These are phyloP conservation scores for Aphis craccivora DNA, from an alignment of 1,140 invertebrate genomes.

Conservation along the genomic window DNA sequence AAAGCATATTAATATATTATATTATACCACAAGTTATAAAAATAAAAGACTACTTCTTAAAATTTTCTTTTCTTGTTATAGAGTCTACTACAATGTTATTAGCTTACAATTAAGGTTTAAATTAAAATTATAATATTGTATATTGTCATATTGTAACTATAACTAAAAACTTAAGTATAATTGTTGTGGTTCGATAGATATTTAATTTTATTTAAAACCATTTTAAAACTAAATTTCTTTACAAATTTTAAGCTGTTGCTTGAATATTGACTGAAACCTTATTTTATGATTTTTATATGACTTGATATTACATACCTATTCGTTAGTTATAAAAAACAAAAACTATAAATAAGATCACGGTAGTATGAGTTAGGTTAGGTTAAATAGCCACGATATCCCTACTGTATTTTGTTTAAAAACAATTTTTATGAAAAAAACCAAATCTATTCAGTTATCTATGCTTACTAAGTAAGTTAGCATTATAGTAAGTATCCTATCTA, in stretches of 20 bases:
- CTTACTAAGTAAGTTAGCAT: not conserved
- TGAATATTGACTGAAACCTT: not conserved
- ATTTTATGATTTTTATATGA: not conserved
- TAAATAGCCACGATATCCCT: not conserved
- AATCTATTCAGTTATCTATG: not conserved
- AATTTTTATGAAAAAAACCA: not conserved
- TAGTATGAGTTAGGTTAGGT: not conserved
- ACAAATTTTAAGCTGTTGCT: not conserved
- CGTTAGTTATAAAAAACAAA: too few relatives aligned
- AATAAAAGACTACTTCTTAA: too few relatives aligned
- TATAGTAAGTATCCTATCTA: not conserved
- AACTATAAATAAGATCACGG: not conserved
- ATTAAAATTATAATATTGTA: too few relatives aligned
- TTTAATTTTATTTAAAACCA: not conserved
- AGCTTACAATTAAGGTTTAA: too few relatives aligned
- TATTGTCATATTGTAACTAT: too few relatives aligned
- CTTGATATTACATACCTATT: too few relatives aligned
- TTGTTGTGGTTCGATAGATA: too few relatives aligned
- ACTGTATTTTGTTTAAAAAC: not conserved
- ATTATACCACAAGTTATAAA: not conserved
- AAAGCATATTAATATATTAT: not conserved
- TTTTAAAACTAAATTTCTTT: not conserved
- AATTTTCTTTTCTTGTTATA: too few relatives aligned
- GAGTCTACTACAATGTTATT: too few relatives aligned
- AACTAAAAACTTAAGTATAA: too few relatives aligned